phyloP scores from a whole-genome alignment of 2,113 vertebrate genomes.

The Vidua chalybeata region DNA sequence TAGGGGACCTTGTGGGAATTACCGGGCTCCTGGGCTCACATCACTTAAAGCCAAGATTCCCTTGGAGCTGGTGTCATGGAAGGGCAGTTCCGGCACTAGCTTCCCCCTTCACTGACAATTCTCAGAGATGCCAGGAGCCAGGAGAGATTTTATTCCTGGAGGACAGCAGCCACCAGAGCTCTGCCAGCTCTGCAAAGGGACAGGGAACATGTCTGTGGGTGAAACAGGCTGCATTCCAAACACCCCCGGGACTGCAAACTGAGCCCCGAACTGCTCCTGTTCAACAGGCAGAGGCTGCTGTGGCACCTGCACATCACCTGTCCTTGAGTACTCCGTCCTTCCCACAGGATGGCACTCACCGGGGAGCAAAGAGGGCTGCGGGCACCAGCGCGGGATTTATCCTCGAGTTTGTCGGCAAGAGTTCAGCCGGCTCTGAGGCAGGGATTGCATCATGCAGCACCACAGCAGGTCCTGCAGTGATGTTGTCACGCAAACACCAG shows the following conservation, averaged over 20 bases:
- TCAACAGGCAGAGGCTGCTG: neutral
- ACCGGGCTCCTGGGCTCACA: neutral
- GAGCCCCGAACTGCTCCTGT: neutral
- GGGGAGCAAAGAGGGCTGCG: neutral
- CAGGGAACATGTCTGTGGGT: neutral
- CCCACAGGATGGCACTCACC: neutral
- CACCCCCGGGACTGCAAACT: accelerated
- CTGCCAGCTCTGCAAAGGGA: neutral
- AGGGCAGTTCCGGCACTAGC: neutral
- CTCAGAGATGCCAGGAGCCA: neutral
- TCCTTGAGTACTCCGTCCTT: neutral
- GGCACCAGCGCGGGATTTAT: accelerated
- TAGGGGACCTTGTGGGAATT: neutral
- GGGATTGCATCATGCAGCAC: neutral
- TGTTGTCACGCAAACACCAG: accelerated
- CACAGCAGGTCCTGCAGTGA: neutral
- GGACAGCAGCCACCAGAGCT: neutral
- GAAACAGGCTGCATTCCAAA: neutral
- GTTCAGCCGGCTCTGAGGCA: neutral
- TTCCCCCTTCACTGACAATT: neutral
- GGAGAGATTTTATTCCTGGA: neutral
- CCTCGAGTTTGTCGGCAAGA: neutral
- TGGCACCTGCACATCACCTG: neutral
- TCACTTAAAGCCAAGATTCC: neutral
- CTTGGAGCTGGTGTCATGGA: neutral